Base-by-base conservation (phyloP, 2,888 invertebrate genomes). In the Sceliomorpha sp. region DNA sequence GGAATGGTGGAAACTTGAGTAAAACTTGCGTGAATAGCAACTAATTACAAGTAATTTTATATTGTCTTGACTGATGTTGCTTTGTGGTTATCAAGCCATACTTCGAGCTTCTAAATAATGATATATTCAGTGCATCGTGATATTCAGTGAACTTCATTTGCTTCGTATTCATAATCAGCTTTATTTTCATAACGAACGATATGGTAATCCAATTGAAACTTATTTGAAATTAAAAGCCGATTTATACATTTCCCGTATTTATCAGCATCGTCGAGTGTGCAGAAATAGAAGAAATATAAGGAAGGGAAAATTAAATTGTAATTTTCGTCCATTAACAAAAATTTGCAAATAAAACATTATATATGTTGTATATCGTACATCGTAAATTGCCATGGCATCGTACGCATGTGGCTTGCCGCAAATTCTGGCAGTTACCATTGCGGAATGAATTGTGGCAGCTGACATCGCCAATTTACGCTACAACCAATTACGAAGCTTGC, bases 1-100 rank as follows among this genome's bases (percentile, higher is more conserved):
- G 53, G 27, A 45, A 51, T 45, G 12, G 20, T 17, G 17, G 34
- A 53, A 62, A 53, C 45, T 64, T 50, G 37, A 27, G 9, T 36
- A 7, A 34, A 55, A 56, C 48, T 56, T 44, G 14, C 36, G 50
- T 83, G 82, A 85, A 85, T 84, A 73, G 82, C 69, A 74, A 76
- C 80, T 83, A 83, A 85, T 85, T 84, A 80, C 83, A 83, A 85
- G 81, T 82, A 85, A 84, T 84, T 81, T 78, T 76, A 74, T 80
- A 84, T 84, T 84, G 84, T 84, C 79, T 50, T 24, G 9, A 5
- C 13, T 12, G 45, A 14, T 45, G 29, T 56, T 45, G 36, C 29
- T 37, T 56, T 37, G 9, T 10, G 13, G 29, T 45, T 56, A 32
- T 9, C 34, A 26, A 45, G 36, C 5, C 27, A 14, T n/a, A 6